phyloP scores from a whole-genome alignment of 2,113 vertebrate species.

The Caranx melampygus region DNA sequence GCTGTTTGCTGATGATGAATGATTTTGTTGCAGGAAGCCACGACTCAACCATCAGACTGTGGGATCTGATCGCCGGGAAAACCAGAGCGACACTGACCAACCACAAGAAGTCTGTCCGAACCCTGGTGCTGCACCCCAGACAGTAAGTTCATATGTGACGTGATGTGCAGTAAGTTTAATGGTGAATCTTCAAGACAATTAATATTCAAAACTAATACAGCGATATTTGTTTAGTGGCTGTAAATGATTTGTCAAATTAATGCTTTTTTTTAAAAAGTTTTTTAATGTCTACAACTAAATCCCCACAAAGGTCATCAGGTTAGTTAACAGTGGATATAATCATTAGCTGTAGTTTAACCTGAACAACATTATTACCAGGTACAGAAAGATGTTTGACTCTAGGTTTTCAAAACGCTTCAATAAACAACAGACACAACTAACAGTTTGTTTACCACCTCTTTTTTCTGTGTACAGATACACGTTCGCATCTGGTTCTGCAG shows the following conservation, averaged over 20 bases:
- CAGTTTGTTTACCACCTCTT: neutral
- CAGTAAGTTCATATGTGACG: conserved; percentile 86
- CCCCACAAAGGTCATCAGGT: too few species aligned
- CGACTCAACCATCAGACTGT: conserved; percentile 96
- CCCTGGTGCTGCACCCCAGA: conserved; percentile 92
- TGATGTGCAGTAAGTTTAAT: neutral
- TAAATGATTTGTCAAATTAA: neutral
- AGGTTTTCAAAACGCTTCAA: neutral
- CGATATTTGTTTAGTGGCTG: neutral
- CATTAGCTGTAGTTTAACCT: too few species aligned
- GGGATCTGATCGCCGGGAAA: conserved; percentile 97
- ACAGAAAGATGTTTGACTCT: neutral
- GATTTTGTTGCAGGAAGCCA: conserved; percentile 89
- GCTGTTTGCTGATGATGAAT: neutral
- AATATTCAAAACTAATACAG: neutral
- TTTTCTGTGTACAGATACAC: conserved; percentile 88
- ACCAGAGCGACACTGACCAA: conserved; percentile 98
- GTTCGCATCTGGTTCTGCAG: conserved; percentile 97
- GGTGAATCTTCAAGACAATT: neutral
- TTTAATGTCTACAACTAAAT: neutral
- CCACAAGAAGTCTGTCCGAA: conserved; percentile 97
- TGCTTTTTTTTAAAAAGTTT: neutral
- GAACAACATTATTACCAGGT: too few species aligned
- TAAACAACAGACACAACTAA: neutral
- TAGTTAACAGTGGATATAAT: too few species aligned